Evolutionary conservation across 2,888 invertebrate genomes (phyloP).

Genomic region (Marronus borbonicus): DNA sequence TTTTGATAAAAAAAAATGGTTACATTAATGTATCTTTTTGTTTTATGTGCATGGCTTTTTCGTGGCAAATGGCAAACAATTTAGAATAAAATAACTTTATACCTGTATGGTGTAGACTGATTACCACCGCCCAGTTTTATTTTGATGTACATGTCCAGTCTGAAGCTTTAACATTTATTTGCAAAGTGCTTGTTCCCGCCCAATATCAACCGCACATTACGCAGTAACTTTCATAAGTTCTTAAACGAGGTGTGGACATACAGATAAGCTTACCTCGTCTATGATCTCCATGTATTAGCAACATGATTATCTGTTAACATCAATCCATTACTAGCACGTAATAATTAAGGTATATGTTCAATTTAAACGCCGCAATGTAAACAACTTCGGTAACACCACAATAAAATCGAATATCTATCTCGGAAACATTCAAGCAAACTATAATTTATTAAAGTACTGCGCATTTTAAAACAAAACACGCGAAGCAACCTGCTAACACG

Average conservation of each 20-base stretch:
- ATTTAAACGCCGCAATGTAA: background rate
- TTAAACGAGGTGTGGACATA: background rate
- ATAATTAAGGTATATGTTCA: background rate
- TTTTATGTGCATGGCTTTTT: too few relatives aligned
- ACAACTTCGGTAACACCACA: constrained; percentile 1
- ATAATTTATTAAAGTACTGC: background rate
- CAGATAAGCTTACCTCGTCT: constrained; percentile 19
- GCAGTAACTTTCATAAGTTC: background rate
- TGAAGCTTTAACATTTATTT: too few relatives aligned
- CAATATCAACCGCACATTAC: background rate
- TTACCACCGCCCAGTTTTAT: too few relatives aligned
- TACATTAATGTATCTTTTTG: too few relatives aligned
- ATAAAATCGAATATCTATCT: background rate
- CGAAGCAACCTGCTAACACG: constrained; percentile 35
- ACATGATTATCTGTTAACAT: constrained; percentile 5
- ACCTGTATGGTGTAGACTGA: too few relatives aligned
- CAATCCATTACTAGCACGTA: constrained; percentile 1
- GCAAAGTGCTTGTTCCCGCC: background rate
- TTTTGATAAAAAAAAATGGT: too few relatives aligned
- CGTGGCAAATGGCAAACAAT: too few relatives aligned
- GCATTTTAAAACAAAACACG: constrained; percentile 13
- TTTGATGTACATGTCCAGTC: too few relatives aligned
- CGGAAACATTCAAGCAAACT: background rate
- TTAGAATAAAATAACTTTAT: too few relatives aligned
- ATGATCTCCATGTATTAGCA: constrained; percentile 7